Base-by-base conservation (phyloP, 2,113 vertebrate species). In the Anguilla japonica region DNA sequence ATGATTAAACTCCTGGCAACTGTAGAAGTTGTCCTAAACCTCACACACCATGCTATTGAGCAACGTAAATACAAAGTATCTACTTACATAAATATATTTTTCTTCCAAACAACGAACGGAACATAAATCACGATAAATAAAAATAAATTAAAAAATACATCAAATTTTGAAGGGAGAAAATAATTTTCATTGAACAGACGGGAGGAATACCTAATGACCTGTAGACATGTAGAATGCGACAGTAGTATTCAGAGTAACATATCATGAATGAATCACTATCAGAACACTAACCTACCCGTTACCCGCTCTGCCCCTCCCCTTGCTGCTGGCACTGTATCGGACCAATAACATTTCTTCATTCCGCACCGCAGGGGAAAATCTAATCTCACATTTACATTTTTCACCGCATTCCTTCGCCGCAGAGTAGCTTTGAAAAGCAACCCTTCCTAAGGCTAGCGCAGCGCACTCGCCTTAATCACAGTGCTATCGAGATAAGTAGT, bases 331-430 rank as follows among this genome's bases (percentile, higher is more conserved):
- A 85, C 29, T 39, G 50, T 40, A 41, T 63, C 39, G 56, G 40
- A 20, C 85, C 85, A 86, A 86, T 86, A 86, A 63, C 14, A 46
- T 46, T 79, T 63, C 79, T 56, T 67, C 41, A 79, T 79, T 81
- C 41, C 53, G 43, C 14, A 79, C 79, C 81, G 85, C 85, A 80
- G 78, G 79, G 53, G 50, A 40, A 79, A 80, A 81, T 85, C 84
- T 79, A 84, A 85, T 85, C 84, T 85, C 71, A 53, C 29, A 80
- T 85, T 85, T 85, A 80, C 75, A 81, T 81, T 81, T 75, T 81
- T 81, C 85, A 81, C 85, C 56, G 85, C 79, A 82, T 81, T 81
- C 79, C 40, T 67, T 67, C 79, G 41, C 9, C 53, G 41, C 79
- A 20, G 56, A 71, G 15, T 50, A 34, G 71, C 71, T 75, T 75